phyloP scores from a whole-genome alignment of 2,797 vertebrate species.

The Liparis tanakae region DNA sequence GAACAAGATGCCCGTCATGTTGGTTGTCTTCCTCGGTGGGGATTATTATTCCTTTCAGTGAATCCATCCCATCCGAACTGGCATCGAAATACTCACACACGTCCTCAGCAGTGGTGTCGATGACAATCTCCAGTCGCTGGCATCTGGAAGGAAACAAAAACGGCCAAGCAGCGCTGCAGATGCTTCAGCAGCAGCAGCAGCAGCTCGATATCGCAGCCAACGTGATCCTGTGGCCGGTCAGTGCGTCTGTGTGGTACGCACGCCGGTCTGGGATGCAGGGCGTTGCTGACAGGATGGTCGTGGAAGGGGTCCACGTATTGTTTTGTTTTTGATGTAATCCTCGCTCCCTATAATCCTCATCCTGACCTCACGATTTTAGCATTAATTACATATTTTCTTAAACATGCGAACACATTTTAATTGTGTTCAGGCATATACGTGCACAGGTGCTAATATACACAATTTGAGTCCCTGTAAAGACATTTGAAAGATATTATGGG shows the following conservation, averaged over 20 bases:
- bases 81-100: slow-evolving; percentile 30
- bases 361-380: neutral
- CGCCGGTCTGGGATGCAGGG: slow-evolving; percentile 78
- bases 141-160: slow-evolving; percentile 42
- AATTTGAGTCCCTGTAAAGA: neutral
- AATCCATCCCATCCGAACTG: slow-evolving; percentile 47
- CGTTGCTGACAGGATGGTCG: slow-evolving; percentile 78
- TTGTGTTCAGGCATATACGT: neutral
- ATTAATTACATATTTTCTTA: neutral
- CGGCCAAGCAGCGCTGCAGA: slow-evolving; percentile 61
- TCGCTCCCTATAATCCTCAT: slow-evolving; percentile 10
- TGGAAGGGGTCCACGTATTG: slow-evolving; percentile 6
- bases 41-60: slow-evolving; percentile 23
- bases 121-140: slow-evolving; percentile 16
- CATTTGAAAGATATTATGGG: neutral
- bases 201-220: slow-evolving; percentile 64
- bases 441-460: neutral
- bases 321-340: slow-evolving; percentile 18
- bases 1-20: slow-evolving; percentile 57
- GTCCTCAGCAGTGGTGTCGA: slow-evolving; percentile 31
- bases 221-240: slow-evolving; percentile 58
- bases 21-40: slow-evolving; percentile 20
- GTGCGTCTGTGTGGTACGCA: slow-evolving; percentile 75
- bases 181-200: slow-evolving; percentile 56
- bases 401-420: neutral